Percentiles rank a stretch among this genome's conserved stretches.
phyloP scores from a whole-genome alignment of 1,140 invertebrate genomes.

The Nomia melanderi region DNA sequence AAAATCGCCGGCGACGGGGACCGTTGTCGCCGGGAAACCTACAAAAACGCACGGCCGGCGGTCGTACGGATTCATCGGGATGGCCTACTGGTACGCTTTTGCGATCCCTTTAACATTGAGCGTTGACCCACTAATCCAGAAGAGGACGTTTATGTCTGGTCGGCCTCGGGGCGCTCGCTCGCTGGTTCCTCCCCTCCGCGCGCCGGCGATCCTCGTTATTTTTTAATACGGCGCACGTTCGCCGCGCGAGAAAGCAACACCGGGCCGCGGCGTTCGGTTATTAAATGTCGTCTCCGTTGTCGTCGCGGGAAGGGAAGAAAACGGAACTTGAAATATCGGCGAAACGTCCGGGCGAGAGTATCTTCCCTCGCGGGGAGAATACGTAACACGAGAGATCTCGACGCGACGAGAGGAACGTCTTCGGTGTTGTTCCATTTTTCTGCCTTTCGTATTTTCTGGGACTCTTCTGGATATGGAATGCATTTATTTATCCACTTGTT shows the following conservation, averaged over 20 bases:
- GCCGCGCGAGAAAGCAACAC: not conserved
- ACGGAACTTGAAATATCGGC: not conserved
- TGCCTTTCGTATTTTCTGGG: too few relatives aligned
- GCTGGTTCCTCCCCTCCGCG: not conserved
- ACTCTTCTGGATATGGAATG: too few relatives aligned
- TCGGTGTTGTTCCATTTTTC: too few relatives aligned
- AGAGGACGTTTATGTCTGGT: slow-evolving; percentile 18
- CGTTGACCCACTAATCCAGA: slow-evolving; percentile 51
- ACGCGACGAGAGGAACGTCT: too few relatives aligned
- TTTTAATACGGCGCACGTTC: slow-evolving; percentile 28
- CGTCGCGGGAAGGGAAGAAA: too few relatives aligned
- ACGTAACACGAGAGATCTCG: too few relatives aligned
- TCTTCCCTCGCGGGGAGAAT: too few relatives aligned
- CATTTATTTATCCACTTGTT: too few relatives aligned
- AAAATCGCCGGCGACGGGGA: too few relatives aligned
- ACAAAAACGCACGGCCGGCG: slow-evolving; percentile 42
- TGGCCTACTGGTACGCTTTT: slow-evolving; percentile 49
- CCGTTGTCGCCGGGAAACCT: slow-evolving; percentile 43
- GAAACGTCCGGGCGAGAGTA: too few relatives aligned
- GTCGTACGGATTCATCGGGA: slow-evolving; percentile 54
- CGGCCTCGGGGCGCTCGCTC: slow-evolving; percentile 7
- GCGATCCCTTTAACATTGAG: slow-evolving; percentile 57
- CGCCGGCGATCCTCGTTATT: slow-evolving; percentile 20
- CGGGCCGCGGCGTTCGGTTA: not conserved
- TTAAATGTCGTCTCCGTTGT: too few relatives aligned